These are phyloP conservation scores for Schizothorax lantsangensis DNA, from an alignment of 2,797 vertebrate genomes.

Conservation along the genomic window DNA sequence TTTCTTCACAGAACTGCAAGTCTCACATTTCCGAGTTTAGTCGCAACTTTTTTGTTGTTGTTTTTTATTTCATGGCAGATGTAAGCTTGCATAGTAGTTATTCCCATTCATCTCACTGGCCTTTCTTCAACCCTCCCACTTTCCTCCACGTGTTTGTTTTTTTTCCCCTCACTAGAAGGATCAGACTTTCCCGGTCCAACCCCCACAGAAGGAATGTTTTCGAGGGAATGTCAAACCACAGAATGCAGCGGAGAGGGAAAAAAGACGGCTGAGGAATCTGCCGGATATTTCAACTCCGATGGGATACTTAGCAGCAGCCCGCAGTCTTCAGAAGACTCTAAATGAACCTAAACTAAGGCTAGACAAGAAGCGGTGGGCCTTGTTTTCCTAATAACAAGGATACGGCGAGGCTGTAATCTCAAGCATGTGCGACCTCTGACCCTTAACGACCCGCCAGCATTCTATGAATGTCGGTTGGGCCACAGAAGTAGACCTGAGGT, in stretches of 20 bases:
- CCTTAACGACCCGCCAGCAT: conserved; percentile 5
- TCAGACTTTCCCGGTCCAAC: conserved; percentile 36
- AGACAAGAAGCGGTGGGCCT: background rate
- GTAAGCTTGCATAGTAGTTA: background rate
- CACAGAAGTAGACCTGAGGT: background rate
- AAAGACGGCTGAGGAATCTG: conserved; percentile 40
- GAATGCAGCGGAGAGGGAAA: conserved; percentile 24
- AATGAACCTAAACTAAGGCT: conserved; percentile 24
- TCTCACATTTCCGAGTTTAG: background rate
- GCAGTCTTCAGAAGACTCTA: conserved; percentile 22
- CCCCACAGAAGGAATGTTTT: conserved; percentile 52
- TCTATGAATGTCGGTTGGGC: conserved; percentile 10
- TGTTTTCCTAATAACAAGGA: background rate
- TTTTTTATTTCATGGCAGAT: background rate
- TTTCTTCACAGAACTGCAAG: background rate
- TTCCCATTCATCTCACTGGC: background rate
- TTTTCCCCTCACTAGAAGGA: conserved; percentile 20
- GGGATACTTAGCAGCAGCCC: conserved; percentile 19
- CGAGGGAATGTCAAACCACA: conserved; percentile 51
- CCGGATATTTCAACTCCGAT: conserved; percentile 33
- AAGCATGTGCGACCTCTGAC: conserved; percentile 35
- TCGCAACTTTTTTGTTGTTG: background rate
- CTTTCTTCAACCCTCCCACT: conserved; percentile 12
- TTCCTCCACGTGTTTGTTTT: conserved; percentile 31
- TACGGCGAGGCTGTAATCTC: background rate